Conservation (phyloP, 2,888 invertebrate genomes). For the Nymphalis urticae region DNA sequence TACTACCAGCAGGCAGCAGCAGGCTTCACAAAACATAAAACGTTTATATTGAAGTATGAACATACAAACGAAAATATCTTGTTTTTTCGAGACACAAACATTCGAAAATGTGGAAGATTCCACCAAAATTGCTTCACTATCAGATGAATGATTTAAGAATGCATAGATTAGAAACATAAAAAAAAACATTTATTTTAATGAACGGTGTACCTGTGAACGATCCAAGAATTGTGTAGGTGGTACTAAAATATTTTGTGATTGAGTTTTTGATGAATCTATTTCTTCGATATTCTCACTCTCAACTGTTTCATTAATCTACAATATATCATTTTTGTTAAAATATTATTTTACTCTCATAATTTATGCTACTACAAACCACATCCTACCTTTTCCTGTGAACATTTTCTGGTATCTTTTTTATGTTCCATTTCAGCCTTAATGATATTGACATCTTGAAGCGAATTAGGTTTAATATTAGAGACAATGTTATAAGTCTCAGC, state of each 20-base stretch:
- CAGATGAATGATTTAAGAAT: no score
- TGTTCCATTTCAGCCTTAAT: slow-evolving; percentile 41
- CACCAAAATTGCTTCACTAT: no score
- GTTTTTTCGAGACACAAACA: no score
- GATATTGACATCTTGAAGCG: slow-evolving; percentile 50
- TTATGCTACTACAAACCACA: no score
- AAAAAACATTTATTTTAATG: background rate
- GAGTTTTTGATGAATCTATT: slow-evolving; percentile 48
- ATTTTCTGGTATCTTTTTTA: background rate
- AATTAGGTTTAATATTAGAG: slow-evolving; percentile 53
- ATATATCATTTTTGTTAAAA: background rate
- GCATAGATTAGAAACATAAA: no score
- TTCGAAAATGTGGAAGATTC: no score
- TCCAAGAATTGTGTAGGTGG: slow-evolving; percentile 69
- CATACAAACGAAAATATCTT: no score
- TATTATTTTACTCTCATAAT: no score
- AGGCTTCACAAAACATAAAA: no score
- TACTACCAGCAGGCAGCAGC: no score
- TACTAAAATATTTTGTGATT: slow-evolving; percentile 47
- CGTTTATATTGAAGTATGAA: no score
- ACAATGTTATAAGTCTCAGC: slow-evolving; percentile 56
- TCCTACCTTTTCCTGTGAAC: slow-evolving; percentile 21
- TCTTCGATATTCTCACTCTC: slow-evolving; percentile 50
- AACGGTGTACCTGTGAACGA: slow-evolving; percentile 46
- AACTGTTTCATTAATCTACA: background rate